Percentiles rank a stretch among this genome's conserved stretches.
phyloP scores from a whole-genome alignment of 2,888 invertebrate species.

The Morpho deidamia region DNA sequence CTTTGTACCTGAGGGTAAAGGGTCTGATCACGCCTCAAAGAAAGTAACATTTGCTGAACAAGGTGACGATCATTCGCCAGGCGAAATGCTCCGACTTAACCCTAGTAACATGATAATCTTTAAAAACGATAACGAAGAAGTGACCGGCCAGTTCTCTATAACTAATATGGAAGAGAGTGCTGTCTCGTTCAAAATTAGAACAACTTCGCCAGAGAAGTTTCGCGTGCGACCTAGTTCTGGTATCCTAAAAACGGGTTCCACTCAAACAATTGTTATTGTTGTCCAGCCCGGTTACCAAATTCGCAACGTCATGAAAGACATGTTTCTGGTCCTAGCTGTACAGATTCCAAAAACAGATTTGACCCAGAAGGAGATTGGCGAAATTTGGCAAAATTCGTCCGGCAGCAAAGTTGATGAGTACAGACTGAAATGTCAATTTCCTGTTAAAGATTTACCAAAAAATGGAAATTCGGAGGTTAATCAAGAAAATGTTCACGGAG shows the following conservation, averaged over 20 bases:
- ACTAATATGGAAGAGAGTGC: conserved; percentile 81
- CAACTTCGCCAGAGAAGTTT: conserved; percentile 97
- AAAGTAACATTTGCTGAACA: conserved; percentile 50
- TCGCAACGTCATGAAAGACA: conserved; percentile 85
- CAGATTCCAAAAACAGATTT: conserved; percentile 79
- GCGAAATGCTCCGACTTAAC: conserved; percentile 79
- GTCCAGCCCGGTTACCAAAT: conserved; percentile 85
- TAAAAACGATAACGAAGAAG: conserved; percentile 81
- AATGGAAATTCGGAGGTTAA: conserved; percentile 46
- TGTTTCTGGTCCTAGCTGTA: conserved; percentile 93
- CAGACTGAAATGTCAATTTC: conserved; percentile 83
- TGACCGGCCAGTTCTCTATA: conserved; percentile 82
- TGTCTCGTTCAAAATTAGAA: conserved; percentile 87
- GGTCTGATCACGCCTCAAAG: conserved; percentile 48
- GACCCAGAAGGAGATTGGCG: conserved; percentile 80
- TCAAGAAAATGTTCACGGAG: conserved; percentile 45
- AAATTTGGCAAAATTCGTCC: conserved; percentile 84
- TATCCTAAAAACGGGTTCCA: conserved; percentile 81
- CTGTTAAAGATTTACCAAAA: conserved; percentile 54
- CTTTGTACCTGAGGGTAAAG: conserved; percentile 81
- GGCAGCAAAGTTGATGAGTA: conserved; percentile 83
- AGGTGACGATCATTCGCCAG: conserved; percentile 57
- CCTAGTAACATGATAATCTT: conserved; percentile 86
- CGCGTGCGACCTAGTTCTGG: conserved; percentile 94
- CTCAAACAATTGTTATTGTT: conserved; percentile 83